Conservation (phyloP, 2,113 vertebrate species). For the Podocnemis expansa region DNA sequence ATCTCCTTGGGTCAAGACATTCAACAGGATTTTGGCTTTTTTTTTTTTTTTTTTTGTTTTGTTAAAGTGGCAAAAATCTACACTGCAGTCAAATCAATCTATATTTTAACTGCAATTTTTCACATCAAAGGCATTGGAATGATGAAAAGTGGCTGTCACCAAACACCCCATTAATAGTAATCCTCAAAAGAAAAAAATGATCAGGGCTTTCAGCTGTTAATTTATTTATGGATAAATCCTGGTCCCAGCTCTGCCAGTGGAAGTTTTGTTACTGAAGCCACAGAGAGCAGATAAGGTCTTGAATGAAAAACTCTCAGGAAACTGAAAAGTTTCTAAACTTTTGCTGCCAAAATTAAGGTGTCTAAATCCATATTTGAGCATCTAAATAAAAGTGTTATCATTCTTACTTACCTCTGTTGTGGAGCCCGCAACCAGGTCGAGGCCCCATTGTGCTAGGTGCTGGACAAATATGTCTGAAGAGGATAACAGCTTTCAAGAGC, state of each 20-base stretch:
- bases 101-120: conserved; percentile 37
- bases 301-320: background rate
- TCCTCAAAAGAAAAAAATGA: background rate
- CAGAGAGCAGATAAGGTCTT: background rate
- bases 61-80: conserved; percentile 11
- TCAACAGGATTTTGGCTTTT: background rate
- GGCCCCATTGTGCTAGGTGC: background rate
- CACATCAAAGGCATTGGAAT: conserved; percentile 44
- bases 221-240: background rate
- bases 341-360: background rate
- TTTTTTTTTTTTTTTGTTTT: background rate
- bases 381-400: background rate
- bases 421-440: background rate
- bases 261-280: background rate
- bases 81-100: conserved; percentile 43
- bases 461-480: conserved; percentile 13
- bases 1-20: background rate
- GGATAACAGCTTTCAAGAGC: background rate
- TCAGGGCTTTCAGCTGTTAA: background rate
- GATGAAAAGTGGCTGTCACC: conserved; percentile 36
- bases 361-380: background rate
- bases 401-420: background rate
- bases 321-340: background rate
- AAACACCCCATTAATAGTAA: background rate
- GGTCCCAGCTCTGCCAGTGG: background rate